phyloP scores from a whole-genome alignment of 2,113 vertebrate species.

The Scopus umbretta region DNA sequence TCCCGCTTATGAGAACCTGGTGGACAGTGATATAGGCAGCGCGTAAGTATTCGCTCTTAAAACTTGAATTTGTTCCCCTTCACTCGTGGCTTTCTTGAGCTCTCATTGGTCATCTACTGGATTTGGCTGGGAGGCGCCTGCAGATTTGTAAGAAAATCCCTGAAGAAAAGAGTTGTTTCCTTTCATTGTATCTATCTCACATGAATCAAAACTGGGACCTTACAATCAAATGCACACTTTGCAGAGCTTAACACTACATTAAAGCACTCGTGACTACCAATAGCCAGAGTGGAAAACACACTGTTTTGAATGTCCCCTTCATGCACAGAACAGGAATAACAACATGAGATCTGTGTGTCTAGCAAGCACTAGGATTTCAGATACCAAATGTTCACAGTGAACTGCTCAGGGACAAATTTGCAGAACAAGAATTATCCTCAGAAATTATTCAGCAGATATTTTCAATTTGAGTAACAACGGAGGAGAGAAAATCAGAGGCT shows the following conservation, averaged over 20 bases:
- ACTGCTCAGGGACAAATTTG: conserved; percentile 46
- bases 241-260: background rate
- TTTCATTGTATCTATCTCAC: background rate
- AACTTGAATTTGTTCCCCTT: background rate
- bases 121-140: background rate
- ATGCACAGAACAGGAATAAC: background rate
- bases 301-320: background rate
- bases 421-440: conserved; percentile 44
- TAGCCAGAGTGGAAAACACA: background rate
- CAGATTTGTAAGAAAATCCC: background rate
- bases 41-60: background rate
- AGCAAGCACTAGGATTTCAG: background rate
- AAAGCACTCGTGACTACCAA: background rate
- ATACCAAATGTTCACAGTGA: conserved; percentile 5
- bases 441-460: conserved; percentile 57
- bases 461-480: conserved; percentile 40
- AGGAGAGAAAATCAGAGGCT: conserved; percentile 37
- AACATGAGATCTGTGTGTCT: background rate
- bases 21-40: background rate
- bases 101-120: background rate
- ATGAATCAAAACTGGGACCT: background rate
- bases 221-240: background rate
- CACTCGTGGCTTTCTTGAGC: background rate
- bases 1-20: background rate
- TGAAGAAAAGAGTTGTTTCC: background rate